Evolutionary conservation across 2,888 invertebrate species (phyloP).

Genomic region (Oxytorus armatus): DNA sequence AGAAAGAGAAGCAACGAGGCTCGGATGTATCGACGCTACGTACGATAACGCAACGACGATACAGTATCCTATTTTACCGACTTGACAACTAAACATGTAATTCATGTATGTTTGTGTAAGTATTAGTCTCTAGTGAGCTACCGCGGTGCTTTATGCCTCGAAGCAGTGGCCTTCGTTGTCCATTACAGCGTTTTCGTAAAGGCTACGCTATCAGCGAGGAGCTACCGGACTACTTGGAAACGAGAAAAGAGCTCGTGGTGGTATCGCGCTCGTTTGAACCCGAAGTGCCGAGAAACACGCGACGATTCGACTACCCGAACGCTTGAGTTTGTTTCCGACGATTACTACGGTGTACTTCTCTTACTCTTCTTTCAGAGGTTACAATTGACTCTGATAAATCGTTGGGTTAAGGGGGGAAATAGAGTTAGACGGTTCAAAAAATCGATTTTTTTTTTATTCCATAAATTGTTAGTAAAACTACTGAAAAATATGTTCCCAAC

Average conservation of each 20-base stretch:
- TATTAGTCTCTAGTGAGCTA: not conserved
- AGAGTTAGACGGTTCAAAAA: too few species aligned
- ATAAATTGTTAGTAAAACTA: too few species aligned
- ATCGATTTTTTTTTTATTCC: too few species aligned
- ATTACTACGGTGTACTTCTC: too few species aligned
- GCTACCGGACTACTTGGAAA: constrained; percentile 20
- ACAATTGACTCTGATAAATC: too few species aligned
- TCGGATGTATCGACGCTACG: constrained; percentile 15
- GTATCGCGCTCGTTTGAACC: not conserved
- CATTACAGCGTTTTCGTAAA: constrained; percentile 41
- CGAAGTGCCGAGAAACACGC: constrained; percentile 51
- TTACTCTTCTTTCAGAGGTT: too few species aligned
- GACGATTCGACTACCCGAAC: constrained; percentile 31
- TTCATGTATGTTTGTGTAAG: too few species aligned
- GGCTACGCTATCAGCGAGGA: constrained; percentile 21
- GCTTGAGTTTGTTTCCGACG: not conserved
- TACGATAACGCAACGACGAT: too few species aligned
- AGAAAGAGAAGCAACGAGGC: not conserved
- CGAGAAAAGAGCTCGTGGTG: constrained; percentile 22
- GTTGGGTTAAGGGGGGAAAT: too few species aligned
- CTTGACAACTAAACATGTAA: too few species aligned
- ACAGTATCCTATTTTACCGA: too few species aligned
- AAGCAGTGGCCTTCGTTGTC: constrained; percentile 26
- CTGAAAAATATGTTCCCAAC: too few species aligned
- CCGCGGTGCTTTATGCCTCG: constrained; percentile 11